phyloP scores from a whole-genome alignment of 2,113 vertebrate genomes.

The Felis chaus region DNA sequence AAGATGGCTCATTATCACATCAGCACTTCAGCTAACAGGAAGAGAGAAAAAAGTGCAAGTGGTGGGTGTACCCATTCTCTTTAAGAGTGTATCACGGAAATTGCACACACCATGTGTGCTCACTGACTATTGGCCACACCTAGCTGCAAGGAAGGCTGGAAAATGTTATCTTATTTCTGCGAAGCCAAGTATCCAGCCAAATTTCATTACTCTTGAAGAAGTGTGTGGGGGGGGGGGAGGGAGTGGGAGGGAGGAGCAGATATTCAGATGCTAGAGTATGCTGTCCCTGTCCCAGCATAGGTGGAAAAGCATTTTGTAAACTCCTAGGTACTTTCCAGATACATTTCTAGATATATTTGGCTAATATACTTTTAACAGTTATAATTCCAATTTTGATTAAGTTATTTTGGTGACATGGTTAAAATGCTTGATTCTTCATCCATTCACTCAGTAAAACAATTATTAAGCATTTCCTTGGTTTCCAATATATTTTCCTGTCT shows the following conservation, averaged over 20 bases:
- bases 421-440: not conserved
- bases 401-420: not conserved
- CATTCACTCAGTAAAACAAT: not conserved
- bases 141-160: not conserved
- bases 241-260: accelerated
- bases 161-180: slow-evolving; percentile 6
- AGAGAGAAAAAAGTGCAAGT: not conserved
- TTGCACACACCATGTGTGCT: not conserved
- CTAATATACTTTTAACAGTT: not conserved
- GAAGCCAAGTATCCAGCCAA: not conserved
- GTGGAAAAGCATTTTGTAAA: not conserved
- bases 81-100: not conserved
- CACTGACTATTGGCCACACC: not conserved
- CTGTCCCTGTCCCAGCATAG: not conserved
- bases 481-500: not conserved
- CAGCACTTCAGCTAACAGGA: slow-evolving; percentile 58
- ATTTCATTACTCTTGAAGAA: not conserved
- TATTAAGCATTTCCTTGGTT: not conserved
- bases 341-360: not conserved
- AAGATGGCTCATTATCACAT: slow-evolving; percentile 56
- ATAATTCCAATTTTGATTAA: not conserved
- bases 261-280: not conserved
- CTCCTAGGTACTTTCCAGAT: not conserved
- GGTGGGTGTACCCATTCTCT: not conserved
- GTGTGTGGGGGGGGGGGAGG: no score